Conservation (phyloP, 2,888 invertebrate species). For the Chesias legatella region DNA sequence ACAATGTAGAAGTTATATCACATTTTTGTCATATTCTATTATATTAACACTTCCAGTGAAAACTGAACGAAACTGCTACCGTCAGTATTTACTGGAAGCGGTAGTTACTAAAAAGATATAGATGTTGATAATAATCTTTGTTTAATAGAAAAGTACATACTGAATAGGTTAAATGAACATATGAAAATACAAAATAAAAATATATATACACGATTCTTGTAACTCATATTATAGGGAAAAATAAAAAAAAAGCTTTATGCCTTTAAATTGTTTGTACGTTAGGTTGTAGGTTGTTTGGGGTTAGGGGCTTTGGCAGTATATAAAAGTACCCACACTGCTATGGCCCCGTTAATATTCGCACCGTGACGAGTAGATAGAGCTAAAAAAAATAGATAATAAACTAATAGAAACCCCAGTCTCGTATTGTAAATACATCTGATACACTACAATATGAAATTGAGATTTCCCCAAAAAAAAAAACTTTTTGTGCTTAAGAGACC, state of each 20-base stretch:
- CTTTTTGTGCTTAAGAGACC: conserved; percentile 64
- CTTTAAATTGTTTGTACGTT: conserved; percentile 77
- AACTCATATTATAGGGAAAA: conserved; percentile 70
- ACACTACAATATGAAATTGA: conserved; percentile 35
- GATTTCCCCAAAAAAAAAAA: conserved; percentile 46
- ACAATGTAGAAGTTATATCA: conserved; percentile 42
- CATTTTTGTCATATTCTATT: conserved; percentile 41
- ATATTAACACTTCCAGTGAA: conserved; percentile 38
- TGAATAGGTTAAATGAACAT: conserved; percentile 70
- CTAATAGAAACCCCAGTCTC: conserved; percentile 42
- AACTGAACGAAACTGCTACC: conserved; percentile 14
- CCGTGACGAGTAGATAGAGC: conserved; percentile 70
- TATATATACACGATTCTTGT: conserved; percentile 78
- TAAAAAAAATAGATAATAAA: conserved; percentile 59
- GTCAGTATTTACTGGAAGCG: conserved; percentile 36
- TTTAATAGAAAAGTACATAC: conserved; percentile 76
- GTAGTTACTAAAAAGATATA: conserved; percentile 56
- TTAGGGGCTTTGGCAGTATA: conserved; percentile 54
- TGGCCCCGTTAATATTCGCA: conserved; percentile 61
- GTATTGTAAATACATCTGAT: conserved; percentile 27
- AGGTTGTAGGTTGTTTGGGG: conserved; percentile 56
- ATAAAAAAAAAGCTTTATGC: conserved; percentile 75
- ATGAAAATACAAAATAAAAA: conserved; percentile 76
- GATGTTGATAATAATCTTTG: conserved; percentile 76
- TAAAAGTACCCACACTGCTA: conserved; percentile 61